Base-by-base conservation (phyloP, 2,113 vertebrate species). In the Leuciscus idus region DNA sequence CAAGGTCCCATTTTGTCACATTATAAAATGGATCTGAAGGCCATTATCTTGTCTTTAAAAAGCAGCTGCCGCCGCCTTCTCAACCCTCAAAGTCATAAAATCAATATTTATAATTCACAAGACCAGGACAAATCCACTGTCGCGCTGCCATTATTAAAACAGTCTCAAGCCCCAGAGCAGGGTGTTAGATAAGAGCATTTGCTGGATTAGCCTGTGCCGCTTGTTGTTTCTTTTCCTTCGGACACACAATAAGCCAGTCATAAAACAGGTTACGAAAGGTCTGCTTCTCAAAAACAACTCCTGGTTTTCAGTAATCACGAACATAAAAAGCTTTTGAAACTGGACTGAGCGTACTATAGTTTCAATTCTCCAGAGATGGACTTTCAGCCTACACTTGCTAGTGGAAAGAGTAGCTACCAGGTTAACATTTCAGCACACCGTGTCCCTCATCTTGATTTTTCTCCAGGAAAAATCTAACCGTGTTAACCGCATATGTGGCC, bases 71-170 rank as follows among this genome's bases (percentile, higher is more conserved):
- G 83, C 74, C 76, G 84, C 85, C 75, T 84, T 72, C 81, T 76
- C 62, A 23, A 74, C 77, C 8, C 61, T 89, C 90, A 87, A 89
- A 88, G 91, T 93, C 91, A 87, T 88, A 90, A 94, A 92, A 93
- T 95, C 94, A 92, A 95, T 95, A 93, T 93, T 92, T 93, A 94
- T 94, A 93, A 95, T 94, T 95, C 93, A 94, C 90, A 93, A 93
- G 90, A 94, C 93, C 91, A 92, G 90, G 92, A 93, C 90, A 94
- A 94, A 94, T 93, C 92, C 90, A 57, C 86, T 86, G 85, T 85
- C 84, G 85, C 90, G 87, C 90, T 39, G 76, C 80, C 26, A 68
- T 95, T 95, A 94, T 95, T 95, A 94, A 93, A 95, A 95, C 93
- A 94, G 94, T 93, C 94, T 93, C 94, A 93, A 92, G 90, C 90